A percentile compares a stretch with the other conserved stretches of the same genome.
These are phyloP conservation scores for Thecocarcelia acutangulata DNA, from an alignment of 2,888 invertebrate species.

Conservation along the genomic window DNA sequence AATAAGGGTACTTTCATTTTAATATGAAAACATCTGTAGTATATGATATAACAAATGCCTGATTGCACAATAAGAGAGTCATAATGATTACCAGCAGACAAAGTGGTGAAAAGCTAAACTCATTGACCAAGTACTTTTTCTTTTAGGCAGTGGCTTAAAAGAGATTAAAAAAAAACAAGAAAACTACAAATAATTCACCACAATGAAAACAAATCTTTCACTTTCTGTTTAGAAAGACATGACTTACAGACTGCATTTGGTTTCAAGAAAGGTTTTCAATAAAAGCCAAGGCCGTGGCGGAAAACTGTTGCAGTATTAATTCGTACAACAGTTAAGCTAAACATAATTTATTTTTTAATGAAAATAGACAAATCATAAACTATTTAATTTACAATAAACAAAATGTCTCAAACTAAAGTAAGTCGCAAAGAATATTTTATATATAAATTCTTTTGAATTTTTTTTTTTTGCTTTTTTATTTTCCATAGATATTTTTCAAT, in stretches of 20 bases:
- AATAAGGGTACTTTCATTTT: slow-evolving; percentile 66
- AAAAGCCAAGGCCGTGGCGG: slow-evolving; percentile 67
- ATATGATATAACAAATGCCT: slow-evolving; percentile 64
- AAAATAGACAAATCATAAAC: slow-evolving; percentile 14
- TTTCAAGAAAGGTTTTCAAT: slow-evolving; percentile 53
- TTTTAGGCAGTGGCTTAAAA: slow-evolving; percentile 44
- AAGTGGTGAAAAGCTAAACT: slow-evolving; percentile 12
- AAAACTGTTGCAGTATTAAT: slow-evolving; percentile 68
- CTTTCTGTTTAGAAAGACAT: slow-evolving; percentile 42
- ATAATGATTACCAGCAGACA: slow-evolving; percentile 23
- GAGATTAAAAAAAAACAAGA: slow-evolving; percentile 5
- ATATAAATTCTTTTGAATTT: background rate
- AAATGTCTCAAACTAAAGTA: slow-evolving; percentile 50
- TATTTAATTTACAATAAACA: slow-evolving; percentile 16
- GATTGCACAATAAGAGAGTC: slow-evolving; percentile 65
- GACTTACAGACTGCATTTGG: slow-evolving; percentile 12
- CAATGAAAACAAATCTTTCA: slow-evolving; percentile 59
- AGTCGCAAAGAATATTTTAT: background rate
- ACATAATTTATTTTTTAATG: slow-evolving; percentile 34
- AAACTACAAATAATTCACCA: slow-evolving; percentile 31
- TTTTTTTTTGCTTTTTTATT: background rate
- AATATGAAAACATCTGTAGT: slow-evolving; percentile 21
- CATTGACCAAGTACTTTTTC: slow-evolving; percentile 59
- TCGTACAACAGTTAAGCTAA: slow-evolving; percentile 48
- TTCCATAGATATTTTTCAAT: slow-evolving; percentile 29